phyloP scores from a whole-genome alignment of 1,140 invertebrate species.

The Spodoptera frugiperda region DNA sequence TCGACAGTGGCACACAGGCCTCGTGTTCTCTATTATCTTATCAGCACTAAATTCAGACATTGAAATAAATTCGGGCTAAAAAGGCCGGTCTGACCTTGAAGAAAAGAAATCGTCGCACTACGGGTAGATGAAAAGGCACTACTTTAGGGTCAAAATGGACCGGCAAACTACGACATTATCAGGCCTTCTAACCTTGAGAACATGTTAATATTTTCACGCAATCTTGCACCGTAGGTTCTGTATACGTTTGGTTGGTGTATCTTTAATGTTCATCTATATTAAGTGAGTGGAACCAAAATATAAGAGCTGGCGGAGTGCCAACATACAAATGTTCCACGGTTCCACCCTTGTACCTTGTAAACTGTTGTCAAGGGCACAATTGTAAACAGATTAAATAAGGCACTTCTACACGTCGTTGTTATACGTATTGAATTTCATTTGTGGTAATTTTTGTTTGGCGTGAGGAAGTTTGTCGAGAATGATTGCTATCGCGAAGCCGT shows the following conservation, averaged over 20 bases:
- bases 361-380: slow-evolving; percentile 17
- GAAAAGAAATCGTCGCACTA: slow-evolving; percentile 2
- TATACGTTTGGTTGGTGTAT: slow-evolving; percentile 20
- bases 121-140: background rate
- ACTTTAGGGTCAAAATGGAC: slow-evolving; percentile 19
- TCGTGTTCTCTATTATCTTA: slow-evolving; percentile 24
- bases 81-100: slow-evolving; percentile 11
- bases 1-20: background rate
- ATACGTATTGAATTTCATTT: background rate
- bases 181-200: slow-evolving; percentile 24
- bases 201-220: slow-evolving; percentile 25
- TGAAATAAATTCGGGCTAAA: slow-evolving; percentile 24
- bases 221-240: slow-evolving; percentile 15
- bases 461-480: no score
- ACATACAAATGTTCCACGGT: background rate
- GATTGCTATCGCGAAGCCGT: no score
- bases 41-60: slow-evolving; percentile 25
- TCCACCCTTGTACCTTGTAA: slow-evolving; percentile 15
- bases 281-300: slow-evolving; percentile 33
- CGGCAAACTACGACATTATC: slow-evolving; percentile 21
- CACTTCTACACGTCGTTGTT: slow-evolving; percentile 4
- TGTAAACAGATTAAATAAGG: slow-evolving; percentile 12
- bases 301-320: slow-evolving; percentile 21
- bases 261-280: slow-evolving; percentile 43
- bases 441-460: no score